These are phyloP conservation scores for Struthidea cinerea DNA, from an alignment of 2,113 vertebrate species.

Conservation along the genomic window DNA sequence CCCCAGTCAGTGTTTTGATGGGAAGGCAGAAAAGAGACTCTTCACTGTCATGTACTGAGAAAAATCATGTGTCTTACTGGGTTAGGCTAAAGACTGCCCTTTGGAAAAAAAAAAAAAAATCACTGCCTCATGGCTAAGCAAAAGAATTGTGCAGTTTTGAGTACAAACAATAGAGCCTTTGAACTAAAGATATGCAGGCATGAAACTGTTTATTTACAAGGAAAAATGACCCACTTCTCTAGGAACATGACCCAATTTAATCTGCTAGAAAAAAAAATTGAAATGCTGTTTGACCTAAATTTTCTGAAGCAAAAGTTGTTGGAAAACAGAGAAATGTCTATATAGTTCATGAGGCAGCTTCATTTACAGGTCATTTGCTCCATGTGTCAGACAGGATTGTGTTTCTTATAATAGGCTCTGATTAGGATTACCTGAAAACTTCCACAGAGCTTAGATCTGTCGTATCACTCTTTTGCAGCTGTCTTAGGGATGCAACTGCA, in stretches of 20 bases:
- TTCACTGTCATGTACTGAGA: neutral
- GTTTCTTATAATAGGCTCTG: conserved; percentile 22
- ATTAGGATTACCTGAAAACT: conserved; percentile 25
- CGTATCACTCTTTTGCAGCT: neutral
- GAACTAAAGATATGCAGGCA: conserved; percentile 53
- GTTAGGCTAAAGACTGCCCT: conserved; percentile 20
- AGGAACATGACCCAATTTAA: conserved; percentile 56
- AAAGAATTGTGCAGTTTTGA: conserved; percentile 39
- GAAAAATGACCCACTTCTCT: conserved; percentile 60
- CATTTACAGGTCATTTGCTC: conserved; percentile 16
- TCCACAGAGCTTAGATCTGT: conserved; percentile 23
- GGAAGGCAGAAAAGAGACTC: neutral
- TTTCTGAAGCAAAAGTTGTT: conserved; percentile 50
- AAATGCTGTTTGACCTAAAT: conserved; percentile 41
- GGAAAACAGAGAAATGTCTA: neutral
- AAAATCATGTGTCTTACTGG: conserved; percentile 21
- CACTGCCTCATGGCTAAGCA: conserved; percentile 50
- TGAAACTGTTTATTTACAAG: conserved; percentile 55
- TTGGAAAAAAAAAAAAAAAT: neutral
- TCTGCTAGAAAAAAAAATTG: conserved; percentile 15
- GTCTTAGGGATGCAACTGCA: neutral
- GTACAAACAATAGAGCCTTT: conserved; percentile 57
- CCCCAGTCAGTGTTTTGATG: conserved; percentile 10
- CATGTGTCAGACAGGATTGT: neutral
- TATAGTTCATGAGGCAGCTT: neutral